phyloP scores from a whole-genome alignment of 2,888 invertebrate genomes.

The Acrobasis consociella region DNA sequence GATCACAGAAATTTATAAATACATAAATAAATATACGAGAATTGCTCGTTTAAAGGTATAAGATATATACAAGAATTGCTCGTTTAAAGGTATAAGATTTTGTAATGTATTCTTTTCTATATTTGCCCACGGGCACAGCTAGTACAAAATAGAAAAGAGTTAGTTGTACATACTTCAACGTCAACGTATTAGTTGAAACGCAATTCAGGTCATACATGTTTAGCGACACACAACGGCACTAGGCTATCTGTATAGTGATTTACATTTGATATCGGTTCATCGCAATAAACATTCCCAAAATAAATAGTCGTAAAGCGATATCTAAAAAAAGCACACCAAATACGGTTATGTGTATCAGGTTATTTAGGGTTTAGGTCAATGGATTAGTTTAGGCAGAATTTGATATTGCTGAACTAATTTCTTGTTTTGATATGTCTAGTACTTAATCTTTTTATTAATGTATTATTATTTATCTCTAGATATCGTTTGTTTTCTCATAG shows the following conservation, averaged over 20 bases:
- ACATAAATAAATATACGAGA: too few relatives aligned
- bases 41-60: too few relatives aligned
- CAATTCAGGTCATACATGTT: neutral
- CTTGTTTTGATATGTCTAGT: neutral
- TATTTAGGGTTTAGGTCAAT: conserved; percentile 4
- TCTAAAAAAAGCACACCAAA: neutral
- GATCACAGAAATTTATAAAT: too few relatives aligned
- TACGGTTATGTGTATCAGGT: conserved; percentile 9
- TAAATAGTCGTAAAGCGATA: conserved; percentile 11
- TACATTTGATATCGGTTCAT: conserved; percentile 13
- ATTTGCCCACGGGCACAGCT: too few relatives aligned
- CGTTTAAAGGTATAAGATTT: too few relatives aligned
- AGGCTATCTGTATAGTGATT: neutral
- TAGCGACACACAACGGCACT: neutral
- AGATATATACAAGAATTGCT: too few relatives aligned
- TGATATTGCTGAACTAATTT: neutral
- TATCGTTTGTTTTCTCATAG: too few relatives aligned
- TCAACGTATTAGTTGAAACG: neutral
- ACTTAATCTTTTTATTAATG: too few relatives aligned
- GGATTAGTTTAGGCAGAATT: neutral
- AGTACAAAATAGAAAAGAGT: too few relatives aligned
- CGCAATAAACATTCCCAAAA: neutral
- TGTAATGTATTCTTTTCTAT: too few relatives aligned
- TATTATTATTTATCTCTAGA: too few relatives aligned
- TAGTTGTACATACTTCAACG: neutral